phyloP scores from a whole-genome alignment of 2,797 vertebrate genomes.

The Silurus aristotelis region DNA sequence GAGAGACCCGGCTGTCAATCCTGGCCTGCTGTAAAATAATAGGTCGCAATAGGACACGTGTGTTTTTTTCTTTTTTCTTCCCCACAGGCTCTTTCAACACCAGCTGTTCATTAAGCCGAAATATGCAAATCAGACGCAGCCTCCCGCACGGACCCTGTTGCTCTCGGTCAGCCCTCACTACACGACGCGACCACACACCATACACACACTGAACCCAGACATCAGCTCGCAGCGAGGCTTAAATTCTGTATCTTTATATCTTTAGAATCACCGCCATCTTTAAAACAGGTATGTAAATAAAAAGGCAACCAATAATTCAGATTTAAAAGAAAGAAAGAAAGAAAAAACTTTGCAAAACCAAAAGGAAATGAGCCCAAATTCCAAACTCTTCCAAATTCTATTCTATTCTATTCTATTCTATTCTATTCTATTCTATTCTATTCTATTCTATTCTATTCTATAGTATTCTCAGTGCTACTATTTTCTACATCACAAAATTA shows the following conservation, averaged over 20 bases:
- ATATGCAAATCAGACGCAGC: constrained; percentile 81
- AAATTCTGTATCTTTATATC: not conserved
- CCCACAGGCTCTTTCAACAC: constrained; percentile 71
- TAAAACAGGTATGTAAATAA: not conserved
- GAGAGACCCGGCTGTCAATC: constrained; percentile 77
- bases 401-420: no score
- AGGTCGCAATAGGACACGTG: constrained; percentile 82
- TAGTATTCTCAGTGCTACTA: no score
- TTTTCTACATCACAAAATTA: no score
- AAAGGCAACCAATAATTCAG: not conserved
- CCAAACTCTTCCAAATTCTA: no score
- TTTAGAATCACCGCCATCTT: not conserved
- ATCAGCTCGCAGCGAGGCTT: not conserved
- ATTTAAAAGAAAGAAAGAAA: not conserved
- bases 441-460: no score
- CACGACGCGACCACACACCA: constrained; percentile 41
- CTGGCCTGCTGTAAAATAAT: constrained; percentile 82
- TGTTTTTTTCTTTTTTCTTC: constrained; percentile 47
- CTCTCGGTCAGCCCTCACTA: constrained; percentile 52
- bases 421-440: no score
- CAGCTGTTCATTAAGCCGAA: constrained; percentile 88
- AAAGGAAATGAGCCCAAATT: no score
- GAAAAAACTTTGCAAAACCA: not conserved
- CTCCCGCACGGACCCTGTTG: constrained; percentile 56
- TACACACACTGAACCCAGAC: constrained; percentile 20